Evolutionary conservation across 2,888 invertebrate genomes (phyloP).

Genomic region (Eudasyphora cyanicolor): DNA sequence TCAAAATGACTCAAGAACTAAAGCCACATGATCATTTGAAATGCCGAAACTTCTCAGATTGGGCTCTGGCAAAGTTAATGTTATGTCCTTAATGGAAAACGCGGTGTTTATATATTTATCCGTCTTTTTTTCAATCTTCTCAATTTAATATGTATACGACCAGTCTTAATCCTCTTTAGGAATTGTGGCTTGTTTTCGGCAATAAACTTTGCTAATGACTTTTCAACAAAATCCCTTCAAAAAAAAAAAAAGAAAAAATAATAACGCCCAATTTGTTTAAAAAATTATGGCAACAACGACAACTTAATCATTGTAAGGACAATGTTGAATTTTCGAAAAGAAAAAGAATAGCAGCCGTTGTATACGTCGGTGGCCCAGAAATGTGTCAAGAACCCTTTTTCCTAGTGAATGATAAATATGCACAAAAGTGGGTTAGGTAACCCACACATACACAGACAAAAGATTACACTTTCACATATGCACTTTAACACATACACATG

Average conservation of each 20-base stretch:
- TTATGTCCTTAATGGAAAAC: too few relatives aligned
- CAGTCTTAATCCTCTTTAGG: background rate
- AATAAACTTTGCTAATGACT: background rate
- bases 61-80: too few relatives aligned
- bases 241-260: background rate
- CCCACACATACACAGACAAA: slow-evolving; percentile 47
- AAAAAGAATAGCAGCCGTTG: too few relatives aligned
- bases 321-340: background rate
- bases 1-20: too few relatives aligned
- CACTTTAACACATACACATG: background rate
- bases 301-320: background rate
- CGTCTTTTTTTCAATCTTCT: background rate
- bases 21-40: too few relatives aligned
- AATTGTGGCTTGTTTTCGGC: background rate
- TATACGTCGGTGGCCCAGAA: background rate
- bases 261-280: background rate
- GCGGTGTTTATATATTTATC: too few relatives aligned
- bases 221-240: background rate
- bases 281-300: background rate
- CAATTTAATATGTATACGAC: background rate
- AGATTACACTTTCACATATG: slow-evolving; percentile 33
- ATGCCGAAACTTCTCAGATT: too few relatives aligned
- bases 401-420: slow-evolving; percentile 1
- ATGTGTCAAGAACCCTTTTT: background rate
- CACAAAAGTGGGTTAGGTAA: background rate